These are phyloP conservation scores for Chloropsis cyanopogon DNA, from an alignment of 2,113 vertebrate genomes.

Conservation along the genomic window DNA sequence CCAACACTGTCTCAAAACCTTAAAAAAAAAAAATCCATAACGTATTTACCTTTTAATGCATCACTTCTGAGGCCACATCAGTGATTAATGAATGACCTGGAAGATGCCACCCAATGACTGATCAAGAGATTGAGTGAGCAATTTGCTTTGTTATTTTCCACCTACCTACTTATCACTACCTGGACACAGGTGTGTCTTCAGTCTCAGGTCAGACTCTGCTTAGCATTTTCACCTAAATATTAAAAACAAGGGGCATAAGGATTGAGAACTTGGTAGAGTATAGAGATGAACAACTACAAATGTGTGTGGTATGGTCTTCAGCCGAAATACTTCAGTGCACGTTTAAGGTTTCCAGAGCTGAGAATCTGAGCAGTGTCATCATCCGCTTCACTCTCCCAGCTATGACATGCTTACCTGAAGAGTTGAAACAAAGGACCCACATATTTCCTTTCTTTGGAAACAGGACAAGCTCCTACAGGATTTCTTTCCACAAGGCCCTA, in stretches of 20 bases:
- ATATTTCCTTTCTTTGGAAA: background rate
- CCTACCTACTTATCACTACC: background rate
- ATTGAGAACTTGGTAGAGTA: background rate
- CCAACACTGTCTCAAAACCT: background rate
- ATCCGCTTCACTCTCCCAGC: background rate
- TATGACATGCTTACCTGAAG: accelerated
- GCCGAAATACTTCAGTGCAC: background rate
- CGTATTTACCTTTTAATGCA: background rate
- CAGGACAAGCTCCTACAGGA: background rate
- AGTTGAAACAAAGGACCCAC: background rate
- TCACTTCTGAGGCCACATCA: background rate
- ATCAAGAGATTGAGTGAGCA: accelerated
- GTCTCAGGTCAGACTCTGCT: background rate
- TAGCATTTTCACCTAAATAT: background rate
- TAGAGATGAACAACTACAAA: background rate
- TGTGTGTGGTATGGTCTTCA: background rate
- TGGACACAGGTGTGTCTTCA: background rate
- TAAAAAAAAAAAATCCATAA: background rate
- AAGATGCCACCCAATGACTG: background rate
- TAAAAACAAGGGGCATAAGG: background rate
- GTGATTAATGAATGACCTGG: background rate
- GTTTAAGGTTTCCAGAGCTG: background rate
- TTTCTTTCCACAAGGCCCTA: background rate
- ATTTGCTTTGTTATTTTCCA: background rate
- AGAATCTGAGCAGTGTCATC: background rate